phyloP scores from a whole-genome alignment of 2,797 vertebrate genomes.

The Sebastolobus alascanus region DNA sequence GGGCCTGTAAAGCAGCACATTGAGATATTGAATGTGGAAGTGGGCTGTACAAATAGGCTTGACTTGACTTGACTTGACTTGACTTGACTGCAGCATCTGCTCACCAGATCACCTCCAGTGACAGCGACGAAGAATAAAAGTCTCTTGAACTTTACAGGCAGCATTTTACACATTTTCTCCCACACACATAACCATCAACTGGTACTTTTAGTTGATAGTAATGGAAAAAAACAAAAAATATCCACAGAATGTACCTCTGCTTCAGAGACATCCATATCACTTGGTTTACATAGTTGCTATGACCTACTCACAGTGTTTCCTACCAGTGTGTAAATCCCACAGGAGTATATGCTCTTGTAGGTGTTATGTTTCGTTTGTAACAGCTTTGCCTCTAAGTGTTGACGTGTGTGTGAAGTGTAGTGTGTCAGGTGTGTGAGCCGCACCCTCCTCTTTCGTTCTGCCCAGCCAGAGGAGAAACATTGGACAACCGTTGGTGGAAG shows the following conservation, averaged over 20 bases:
- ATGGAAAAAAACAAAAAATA: neutral
- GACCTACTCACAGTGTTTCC: neutral
- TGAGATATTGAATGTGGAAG: conserved; percentile 4
- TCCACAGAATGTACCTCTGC: neutral
- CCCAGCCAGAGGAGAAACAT: conserved; percentile 1
- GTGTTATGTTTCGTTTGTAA: conserved; percentile 8
- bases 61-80: conserved; percentile 31
- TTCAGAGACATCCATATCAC: neutral
- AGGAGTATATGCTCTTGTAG: neutral
- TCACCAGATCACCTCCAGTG: conserved; percentile 18
- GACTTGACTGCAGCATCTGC: conserved; percentile 29
- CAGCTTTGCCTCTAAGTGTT: conserved; percentile 11
- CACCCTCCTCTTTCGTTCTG: conserved; percentile 34
- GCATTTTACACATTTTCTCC: neutral
- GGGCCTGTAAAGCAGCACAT: neutral
- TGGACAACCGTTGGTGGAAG: neutral
- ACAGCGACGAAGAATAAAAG: neutral
- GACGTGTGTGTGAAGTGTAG: conserved; percentile 26
- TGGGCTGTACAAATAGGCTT: conserved; percentile 19
- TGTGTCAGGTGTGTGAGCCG: conserved; percentile 53
- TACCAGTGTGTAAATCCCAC: conserved; percentile 9
- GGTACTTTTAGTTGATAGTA: neutral
- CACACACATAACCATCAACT: neutral
- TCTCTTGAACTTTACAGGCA: neutral
- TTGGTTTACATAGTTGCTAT: neutral